A percentile compares a stretch with the other conserved stretches of the same genome.
phyloP scores from a whole-genome alignment of 2,888 invertebrate species.

The Rotaria magnacalcarata region DNA sequence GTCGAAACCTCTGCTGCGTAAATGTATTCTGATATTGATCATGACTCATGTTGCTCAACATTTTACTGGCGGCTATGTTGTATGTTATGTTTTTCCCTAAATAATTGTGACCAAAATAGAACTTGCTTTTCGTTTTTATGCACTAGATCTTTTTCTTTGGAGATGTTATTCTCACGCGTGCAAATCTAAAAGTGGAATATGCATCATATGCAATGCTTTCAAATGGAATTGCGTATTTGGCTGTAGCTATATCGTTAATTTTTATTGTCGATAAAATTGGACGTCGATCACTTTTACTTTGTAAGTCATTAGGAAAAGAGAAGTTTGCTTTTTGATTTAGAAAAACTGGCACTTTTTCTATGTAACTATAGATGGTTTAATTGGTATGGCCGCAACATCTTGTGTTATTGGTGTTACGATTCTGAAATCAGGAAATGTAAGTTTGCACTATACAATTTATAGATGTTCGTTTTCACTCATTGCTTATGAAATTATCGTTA shows the following conservation, averaged over 20 bases:
- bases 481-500: too few species aligned
- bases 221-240: background rate
- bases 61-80: background rate
- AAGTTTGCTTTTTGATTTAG: too few species aligned
- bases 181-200: background rate
- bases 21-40: background rate
- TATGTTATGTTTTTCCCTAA: background rate
- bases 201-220: constrained; percentile 5
- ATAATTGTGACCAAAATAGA: background rate
- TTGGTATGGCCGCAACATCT: background rate
- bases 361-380: background rate
- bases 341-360: background rate
- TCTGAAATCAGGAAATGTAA: constrained; percentile 3
- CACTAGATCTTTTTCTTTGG: constrained; percentile 7
- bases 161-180: background rate
- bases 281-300: constrained; percentile 8
- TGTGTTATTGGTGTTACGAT: constrained; percentile 12
- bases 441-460: background rate
- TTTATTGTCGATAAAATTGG: constrained; percentile 32
- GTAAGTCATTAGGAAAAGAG: background rate
- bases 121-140: background rate
- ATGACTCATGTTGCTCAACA: constrained; percentile 30
- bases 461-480: too few species aligned
- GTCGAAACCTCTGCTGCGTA: background rate
- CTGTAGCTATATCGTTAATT: constrained; percentile 6